These are phyloP conservation scores for Cercopithecus mona DNA, from an alignment of 2,113 vertebrate genomes.

Conservation along the genomic window DNA sequence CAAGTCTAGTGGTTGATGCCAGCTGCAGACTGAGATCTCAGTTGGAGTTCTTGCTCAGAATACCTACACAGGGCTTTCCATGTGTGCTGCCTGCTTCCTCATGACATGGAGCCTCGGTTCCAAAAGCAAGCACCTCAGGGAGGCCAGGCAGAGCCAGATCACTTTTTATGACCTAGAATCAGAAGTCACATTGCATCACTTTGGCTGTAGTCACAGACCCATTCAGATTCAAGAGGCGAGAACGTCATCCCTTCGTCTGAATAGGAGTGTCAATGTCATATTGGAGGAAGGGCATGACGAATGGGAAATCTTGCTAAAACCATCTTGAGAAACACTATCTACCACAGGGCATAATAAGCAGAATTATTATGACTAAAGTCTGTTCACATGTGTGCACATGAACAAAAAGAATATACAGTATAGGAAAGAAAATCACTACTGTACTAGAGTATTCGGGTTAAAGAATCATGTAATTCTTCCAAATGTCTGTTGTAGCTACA, in stretches of 20 bases:
- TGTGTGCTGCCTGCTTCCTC: neutral
- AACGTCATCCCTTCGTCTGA: neutral
- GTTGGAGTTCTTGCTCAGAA: neutral
- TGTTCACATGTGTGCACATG: neutral
- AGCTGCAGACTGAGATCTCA: neutral
- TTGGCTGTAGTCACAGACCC: neutral
- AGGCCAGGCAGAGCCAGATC: neutral
- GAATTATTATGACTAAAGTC: neutral
- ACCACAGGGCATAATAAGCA: neutral
- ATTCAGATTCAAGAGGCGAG: neutral
- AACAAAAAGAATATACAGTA: neutral
- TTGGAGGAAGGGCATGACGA: neutral
- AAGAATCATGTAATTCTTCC: neutral
- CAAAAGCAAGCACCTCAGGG: neutral
- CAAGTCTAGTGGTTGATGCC: neutral
- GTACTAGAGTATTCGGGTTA: neutral
- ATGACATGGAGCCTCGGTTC: neutral
- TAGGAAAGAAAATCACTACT: neutral
- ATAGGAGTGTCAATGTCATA: neutral
- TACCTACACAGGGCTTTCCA: no score
- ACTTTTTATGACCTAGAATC: neutral
- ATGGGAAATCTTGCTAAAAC: neutral
- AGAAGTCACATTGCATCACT: neutral
- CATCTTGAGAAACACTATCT: neutral
- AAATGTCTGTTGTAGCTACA: neutral